Base-by-base conservation (phyloP, 2,888 invertebrate genomes). In the Trichacis sp. region DNA sequence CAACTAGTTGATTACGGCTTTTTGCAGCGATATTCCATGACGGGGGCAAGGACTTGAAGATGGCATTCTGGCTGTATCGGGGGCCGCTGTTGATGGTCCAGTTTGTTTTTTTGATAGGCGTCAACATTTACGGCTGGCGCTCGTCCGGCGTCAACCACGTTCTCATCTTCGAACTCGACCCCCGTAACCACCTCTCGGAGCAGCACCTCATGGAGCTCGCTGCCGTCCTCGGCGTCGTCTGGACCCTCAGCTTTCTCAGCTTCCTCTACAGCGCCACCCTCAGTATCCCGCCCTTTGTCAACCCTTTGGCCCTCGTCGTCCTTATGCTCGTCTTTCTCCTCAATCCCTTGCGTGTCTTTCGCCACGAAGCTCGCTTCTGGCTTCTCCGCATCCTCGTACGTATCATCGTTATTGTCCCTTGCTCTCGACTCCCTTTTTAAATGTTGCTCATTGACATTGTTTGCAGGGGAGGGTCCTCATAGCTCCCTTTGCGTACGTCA, bases 111-210 rank as follows among this genome's bases (percentile, higher is more conserved):
- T 87, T 98, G 30, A 94, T 98, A 85, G 98, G 97, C 19, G 92
- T 98, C 49, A 98, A 98, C 81, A 95, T 97, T 0, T 97, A 97
- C 82, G 97, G 97, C 4, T 98, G 98, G 98, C 87, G 97, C 69
- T 95, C 96, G 0, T 96, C 97, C 0, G 98, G 98, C 1, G 98
- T 98, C 11, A 98, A 98, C 86, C 98, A 98, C 82, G 98, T 98
- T 0, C 87, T 98, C 1, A 98, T 98, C 73, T 98, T 98, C 85
- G 98, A 98, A 82, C 86, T 98, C 76, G 97, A 98, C 84, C 98
- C 98, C 0, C 87, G 98, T 58, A 96, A 97, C 84, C 97, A 98
- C 84, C 86, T 95, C 0, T 94, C 94, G 0, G 97, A 97, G 75
- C 97, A 97, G 78, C 95, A 98, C 85, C 87, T 98, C 38, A 95